Evolutionary conservation across 2,888 invertebrate species (phyloP), one percentile per base, ranked within the genome.

Genomic region (Drosophila atripex): DNA sequence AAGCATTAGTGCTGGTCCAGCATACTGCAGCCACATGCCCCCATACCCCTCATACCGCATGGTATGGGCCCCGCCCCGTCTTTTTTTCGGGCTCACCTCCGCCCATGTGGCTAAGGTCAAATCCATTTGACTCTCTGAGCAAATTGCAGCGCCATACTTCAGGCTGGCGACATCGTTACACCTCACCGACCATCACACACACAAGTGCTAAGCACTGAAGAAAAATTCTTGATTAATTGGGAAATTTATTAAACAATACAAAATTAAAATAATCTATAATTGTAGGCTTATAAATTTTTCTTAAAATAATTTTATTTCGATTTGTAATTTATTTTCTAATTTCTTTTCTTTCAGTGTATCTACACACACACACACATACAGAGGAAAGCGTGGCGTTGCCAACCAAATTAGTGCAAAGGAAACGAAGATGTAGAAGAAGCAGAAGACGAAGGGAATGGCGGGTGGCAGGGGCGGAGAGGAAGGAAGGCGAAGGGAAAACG

Each of bases 91-190:
- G 21, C 47, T 57, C 25, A 46, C 30, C 30, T 53, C 45, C 56
- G 32, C 47, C 79, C 76, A 71, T 83, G 73, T 68, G 78, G 86
- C 80, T 80, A 88, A 84, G 88, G 83, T 84, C 86, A 86, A 88
- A 84, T 72, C 80, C 86, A 84, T 88, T 84, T 88, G 84, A 86
- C 84, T 86, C 88, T 77, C 80, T 73, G 70, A 88, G 84, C 80
- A 88, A 83, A 77, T 80, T 83, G 83, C 86, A 64, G 71, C 51
- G 58, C 71, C 75, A 68, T 56, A 82, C 71, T 76, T 79, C 71
- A 85, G 66, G 65, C 35, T n/a, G 66, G 78, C 84, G 60, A 64
- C 63, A 58, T 66, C 76, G 85, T 78, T 78, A 84, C 63, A 80
- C 80, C 87, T 80, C 82, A 86, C 84, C 80, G 66, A 71, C 70